Conservation (phyloP, 2,888 invertebrate species). For the Acronicta alni region DNA sequence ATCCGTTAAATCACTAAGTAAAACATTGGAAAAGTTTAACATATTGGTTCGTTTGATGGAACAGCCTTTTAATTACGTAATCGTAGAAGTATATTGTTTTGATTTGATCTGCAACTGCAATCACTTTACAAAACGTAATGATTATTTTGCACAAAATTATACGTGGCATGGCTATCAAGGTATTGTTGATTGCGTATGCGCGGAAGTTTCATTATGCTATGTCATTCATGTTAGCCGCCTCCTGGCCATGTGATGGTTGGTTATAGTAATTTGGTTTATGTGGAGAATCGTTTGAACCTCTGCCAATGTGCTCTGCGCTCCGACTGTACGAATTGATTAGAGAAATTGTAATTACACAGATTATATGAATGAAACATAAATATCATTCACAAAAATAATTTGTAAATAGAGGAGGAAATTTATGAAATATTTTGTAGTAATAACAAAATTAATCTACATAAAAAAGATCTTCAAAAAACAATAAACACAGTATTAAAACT, state of each 20-base stretch:
- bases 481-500: too few species aligned
- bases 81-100: constrained; percentile 8
- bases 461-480: too few species aligned
- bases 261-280: constrained; percentile 53
- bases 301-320: constrained; percentile 51
- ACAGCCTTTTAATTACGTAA: constrained; percentile 2
- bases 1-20: too few species aligned
- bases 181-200: constrained; percentile 64
- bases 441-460: too few species aligned
- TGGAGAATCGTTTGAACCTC: constrained; percentile 53
- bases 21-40: background rate
- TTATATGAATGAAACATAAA: constrained; percentile 42
- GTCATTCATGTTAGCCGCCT: constrained; percentile 67
- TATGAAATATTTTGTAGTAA: background rate
- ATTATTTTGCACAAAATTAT: constrained; percentile 61
- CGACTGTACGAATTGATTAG: constrained; percentile 45
- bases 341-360: constrained; percentile 44
- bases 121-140: constrained; percentile 38
- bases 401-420: background rate
- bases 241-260: constrained; percentile 43
- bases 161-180: constrained; percentile 64
- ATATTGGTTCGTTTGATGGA: background rate
- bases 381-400: constrained; percentile 35
- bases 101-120: constrained; percentile 34
- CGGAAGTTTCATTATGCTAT: constrained; percentile 72